phyloP scores from a whole-genome alignment of 2,797 vertebrate genomes.

The Meda fulgida region DNA sequence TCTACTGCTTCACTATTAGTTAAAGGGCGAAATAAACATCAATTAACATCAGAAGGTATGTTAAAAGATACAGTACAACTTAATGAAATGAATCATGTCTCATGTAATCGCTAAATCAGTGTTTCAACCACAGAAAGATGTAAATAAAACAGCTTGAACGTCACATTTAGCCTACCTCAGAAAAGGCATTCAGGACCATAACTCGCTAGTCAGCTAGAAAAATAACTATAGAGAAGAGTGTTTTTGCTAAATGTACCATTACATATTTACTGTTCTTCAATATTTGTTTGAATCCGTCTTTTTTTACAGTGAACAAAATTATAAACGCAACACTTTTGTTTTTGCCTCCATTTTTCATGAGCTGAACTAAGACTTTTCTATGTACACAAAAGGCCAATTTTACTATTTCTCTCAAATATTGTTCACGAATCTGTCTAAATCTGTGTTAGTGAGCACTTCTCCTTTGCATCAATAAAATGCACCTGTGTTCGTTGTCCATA shows the following conservation, averaged over 20 bases:
- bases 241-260: neutral
- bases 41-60: neutral
- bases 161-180: neutral
- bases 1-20: neutral
- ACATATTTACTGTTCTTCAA: neutral
- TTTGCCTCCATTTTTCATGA: too few relatives aligned
- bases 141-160: neutral
- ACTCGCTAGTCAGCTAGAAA: neutral
- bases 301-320: too few relatives aligned
- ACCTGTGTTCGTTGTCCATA: too few relatives aligned
- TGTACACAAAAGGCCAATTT: too few relatives aligned
- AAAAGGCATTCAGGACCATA: neutral
- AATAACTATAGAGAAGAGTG: neutral
- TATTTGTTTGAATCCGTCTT: too few relatives aligned
- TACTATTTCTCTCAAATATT: too few relatives aligned
- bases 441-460: too few relatives aligned
- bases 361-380: too few relatives aligned
- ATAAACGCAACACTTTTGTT: too few relatives aligned
- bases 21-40: neutral
- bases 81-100: neutral
- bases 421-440: too few relatives aligned
- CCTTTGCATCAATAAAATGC: too few relatives aligned
- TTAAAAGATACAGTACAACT: neutral
- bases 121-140: neutral
- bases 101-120: neutral